These are phyloP conservation scores for Peromyscus attwateri DNA, from an alignment of 2,797 vertebrate species.

Conservation along the genomic window DNA sequence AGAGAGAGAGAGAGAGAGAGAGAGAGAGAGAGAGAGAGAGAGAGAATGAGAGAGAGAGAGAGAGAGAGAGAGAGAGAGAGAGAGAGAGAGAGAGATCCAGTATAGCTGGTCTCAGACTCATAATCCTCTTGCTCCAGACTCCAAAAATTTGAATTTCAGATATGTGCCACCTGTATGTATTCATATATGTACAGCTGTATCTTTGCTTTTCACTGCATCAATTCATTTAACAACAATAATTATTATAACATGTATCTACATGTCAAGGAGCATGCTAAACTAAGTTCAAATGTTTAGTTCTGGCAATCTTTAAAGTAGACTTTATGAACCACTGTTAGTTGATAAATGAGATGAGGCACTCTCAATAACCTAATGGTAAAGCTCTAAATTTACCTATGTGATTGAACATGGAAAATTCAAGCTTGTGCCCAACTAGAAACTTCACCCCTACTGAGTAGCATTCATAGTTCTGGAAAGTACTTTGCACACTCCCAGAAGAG, in stretches of 20 bases:
- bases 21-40: too few relatives aligned
- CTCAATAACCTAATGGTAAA: background rate
- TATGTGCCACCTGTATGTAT: too few relatives aligned
- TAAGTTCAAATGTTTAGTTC: background rate
- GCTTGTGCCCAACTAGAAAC: background rate
- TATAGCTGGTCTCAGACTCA: background rate
- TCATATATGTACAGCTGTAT: background rate
- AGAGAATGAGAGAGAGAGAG: background rate
- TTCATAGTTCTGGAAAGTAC: background rate
- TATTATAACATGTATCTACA: background rate
- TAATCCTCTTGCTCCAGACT: background rate
- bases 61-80: background rate
- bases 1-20: too few relatives aligned
- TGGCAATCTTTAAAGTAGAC: background rate
- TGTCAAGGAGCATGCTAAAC: background rate
- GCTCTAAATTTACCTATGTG: background rate
- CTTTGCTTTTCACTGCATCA: slow-evolving; percentile 28
- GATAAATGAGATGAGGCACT: background rate
- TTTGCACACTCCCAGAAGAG: background rate
- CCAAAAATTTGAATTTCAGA: background rate
- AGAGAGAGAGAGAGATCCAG: background rate
- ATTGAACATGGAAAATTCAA: background rate
- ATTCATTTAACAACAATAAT: background rate
- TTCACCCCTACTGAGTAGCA: background rate
- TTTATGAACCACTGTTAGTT: background rate